Evolutionary conservation across 2,113 vertebrate species (phyloP).

Genomic region (Cricetomys ansorgei): DNA sequence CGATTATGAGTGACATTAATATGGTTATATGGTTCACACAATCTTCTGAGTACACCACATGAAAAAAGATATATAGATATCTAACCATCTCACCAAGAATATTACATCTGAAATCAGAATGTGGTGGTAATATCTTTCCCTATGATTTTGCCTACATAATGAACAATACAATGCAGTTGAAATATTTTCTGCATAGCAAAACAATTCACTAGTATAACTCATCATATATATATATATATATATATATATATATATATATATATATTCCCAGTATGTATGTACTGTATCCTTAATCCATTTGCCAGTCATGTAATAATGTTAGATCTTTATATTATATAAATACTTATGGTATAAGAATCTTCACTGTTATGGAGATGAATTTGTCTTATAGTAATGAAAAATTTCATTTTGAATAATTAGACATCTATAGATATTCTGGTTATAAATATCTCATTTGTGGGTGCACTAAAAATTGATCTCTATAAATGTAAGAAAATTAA

Average conservation of each 20-base stretch:
- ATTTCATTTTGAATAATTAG: background rate
- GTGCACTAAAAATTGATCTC: background rate
- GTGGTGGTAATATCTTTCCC: background rate
- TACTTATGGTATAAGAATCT: background rate
- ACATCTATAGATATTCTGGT: background rate
- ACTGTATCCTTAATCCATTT: background rate
- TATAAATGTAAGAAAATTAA: conserved; percentile 9
- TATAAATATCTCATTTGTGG: background rate
- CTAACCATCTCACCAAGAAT: background rate
- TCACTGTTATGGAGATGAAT: background rate
- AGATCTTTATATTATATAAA: background rate
- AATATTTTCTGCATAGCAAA: background rate
- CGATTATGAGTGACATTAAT: background rate
- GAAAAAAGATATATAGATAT: background rate
- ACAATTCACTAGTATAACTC: background rate
- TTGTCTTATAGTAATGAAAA: background rate
- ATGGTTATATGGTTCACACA: background rate
- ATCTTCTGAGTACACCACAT: background rate
- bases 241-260: background rate
- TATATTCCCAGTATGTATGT: background rate
- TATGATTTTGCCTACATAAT: background rate
- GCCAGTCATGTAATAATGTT: background rate
- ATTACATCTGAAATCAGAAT: background rate
- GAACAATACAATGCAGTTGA: background rate
- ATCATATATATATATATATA: background rate